Evolutionary conservation across 2,888 invertebrate species (phyloP).

Genomic region (Chaitophorus viminalis): DNA sequence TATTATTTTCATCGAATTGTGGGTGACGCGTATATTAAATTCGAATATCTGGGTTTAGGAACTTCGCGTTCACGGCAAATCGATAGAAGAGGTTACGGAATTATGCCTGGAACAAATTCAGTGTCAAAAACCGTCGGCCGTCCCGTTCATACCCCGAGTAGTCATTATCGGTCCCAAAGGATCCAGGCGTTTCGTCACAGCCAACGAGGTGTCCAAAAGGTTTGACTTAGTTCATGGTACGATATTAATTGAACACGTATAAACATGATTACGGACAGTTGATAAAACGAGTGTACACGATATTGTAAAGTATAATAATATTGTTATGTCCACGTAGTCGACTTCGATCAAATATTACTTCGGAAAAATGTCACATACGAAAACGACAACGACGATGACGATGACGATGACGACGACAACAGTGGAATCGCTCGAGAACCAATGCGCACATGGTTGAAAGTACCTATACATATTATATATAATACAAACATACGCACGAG

Average conservation of each 20-base stretch:
- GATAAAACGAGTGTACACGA: too few species aligned
- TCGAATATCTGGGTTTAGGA: background rate
- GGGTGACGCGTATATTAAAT: background rate
- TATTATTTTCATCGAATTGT: background rate
- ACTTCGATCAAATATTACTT: constrained; percentile 6
- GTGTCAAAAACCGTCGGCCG: background rate
- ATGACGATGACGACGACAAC: background rate
- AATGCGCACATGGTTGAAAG: constrained; percentile 6
- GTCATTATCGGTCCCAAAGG: background rate
- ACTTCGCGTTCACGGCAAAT: background rate
- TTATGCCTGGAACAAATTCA: constrained; percentile 37
- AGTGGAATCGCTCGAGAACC: background rate
- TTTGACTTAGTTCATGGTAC: constrained; percentile 41
- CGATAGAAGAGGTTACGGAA: background rate
- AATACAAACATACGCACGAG: background rate
- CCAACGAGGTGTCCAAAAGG: background rate
- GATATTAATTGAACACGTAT: too few species aligned
- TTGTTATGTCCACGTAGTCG: background rate
- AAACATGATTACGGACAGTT: too few species aligned
- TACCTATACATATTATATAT: background rate
- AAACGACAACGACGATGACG: background rate
- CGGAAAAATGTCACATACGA: background rate
- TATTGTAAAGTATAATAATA: too few species aligned
- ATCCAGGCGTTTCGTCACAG: background rate
- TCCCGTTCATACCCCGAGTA: constrained; percentile 17